A percentile compares a stretch with the other conserved stretches of the same genome.
phyloP scores from a whole-genome alignment of 2,888 invertebrate genomes.

The Galerucella pusilla region DNA sequence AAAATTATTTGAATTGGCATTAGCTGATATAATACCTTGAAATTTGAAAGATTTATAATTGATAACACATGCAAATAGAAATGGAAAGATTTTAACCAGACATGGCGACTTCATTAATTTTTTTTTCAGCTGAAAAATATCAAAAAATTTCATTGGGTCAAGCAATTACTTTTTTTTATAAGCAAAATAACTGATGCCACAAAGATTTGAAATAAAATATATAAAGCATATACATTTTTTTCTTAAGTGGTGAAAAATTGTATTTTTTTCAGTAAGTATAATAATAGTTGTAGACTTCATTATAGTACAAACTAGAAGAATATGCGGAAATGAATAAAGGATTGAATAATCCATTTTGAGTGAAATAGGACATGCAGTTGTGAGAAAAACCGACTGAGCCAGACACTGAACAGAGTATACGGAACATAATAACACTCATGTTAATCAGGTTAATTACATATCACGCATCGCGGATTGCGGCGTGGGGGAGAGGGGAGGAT shows the following conservation, averaged over 20 bases:
- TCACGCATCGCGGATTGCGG: constrained; percentile 63
- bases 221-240: background rate
- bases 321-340: background rate
- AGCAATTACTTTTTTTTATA: background rate
- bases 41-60: background rate
- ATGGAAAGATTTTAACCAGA: background rate
- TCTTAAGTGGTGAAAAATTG: background rate
- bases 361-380: constrained; percentile 31
- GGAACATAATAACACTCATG: constrained; percentile 65
- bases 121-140: background rate
- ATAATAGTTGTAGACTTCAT: background rate
- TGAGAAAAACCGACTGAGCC: constrained; percentile 45
- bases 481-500: constrained; percentile 66
- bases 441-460: constrained; percentile 68
- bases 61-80: background rate
- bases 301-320: background rate
- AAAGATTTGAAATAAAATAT: background rate
- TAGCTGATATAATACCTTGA: background rate
- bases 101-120: background rate
- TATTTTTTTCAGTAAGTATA: background rate
- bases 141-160: background rate
- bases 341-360: constrained; percentile 23
- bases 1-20: background rate
- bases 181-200: background rate
- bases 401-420: constrained; percentile 54